Evolutionary conservation across 2,113 vertebrate genomes (phyloP), one percentile per base, ranked within the genome.

Genomic region (Onychostoma macrolepis): DNA sequence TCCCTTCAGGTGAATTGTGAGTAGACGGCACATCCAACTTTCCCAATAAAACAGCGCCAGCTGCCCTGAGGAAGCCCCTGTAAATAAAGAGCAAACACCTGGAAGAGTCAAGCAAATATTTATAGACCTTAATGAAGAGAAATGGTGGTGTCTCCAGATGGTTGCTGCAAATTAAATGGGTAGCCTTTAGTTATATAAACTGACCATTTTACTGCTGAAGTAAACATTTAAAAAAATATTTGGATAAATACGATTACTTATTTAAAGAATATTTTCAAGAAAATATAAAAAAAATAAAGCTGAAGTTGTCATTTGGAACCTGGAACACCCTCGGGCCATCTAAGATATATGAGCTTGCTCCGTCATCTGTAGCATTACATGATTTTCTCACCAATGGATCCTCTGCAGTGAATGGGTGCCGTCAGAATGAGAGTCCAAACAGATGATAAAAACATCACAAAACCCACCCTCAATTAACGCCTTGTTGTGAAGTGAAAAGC

Each of bases 71-170:
- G 65, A 80, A 75, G 19, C 53, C 67, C 38, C 38, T 24, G 24
- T 72, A 63, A 82, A 82, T 24, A 80, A 69, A 28, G 26, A 67
- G 38, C 50, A 58, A 72, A 83, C 79, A 87, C 33, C 86, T 87
- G 69, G 69, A 75, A 63, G n/a, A 61, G 26, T 36, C 71, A 24
- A 26, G 38, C 53, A 28, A 83, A 63, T 65, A 50, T 75, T 63
- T 19, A 50, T 43, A 87, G 11, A 75, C 26, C 69, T 33, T 11
- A 76, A 87, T 58, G 21, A 50, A 63, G 50, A 72, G 21, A 15
- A 65, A 21, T 74, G 33, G 12, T 50, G 43, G 26, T 15, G 26
- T 84, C 82, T 84, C 30, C 82, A 72, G 28, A 84, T 84, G 81
- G 63, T 26, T 82, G 36, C 41, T 82, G 63, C n/a, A 50, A 83